Base-by-base conservation (phyloP, 1,140 invertebrate species). In the Anastrepha ludens region DNA sequence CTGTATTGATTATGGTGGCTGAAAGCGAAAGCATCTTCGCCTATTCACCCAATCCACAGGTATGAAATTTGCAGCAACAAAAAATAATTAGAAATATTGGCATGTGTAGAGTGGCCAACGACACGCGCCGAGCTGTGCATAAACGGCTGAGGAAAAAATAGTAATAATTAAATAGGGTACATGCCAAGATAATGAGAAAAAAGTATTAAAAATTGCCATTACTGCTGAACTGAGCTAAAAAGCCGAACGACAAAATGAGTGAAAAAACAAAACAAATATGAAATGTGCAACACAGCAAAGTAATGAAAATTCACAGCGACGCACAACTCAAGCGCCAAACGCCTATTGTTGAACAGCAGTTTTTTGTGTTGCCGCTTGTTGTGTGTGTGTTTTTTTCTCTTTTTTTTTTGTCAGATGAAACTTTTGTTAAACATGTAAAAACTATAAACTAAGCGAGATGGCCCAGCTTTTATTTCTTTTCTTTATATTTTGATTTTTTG, bases 1-100 rank as follows among this genome's bases (percentile, higher is more conserved):
- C 55, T 55, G 47, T 81, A 81, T 20, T 81, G 74, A 55, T 81
- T n/a, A 58, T 81, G n/a, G 41, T 17, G 13, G 41, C 47, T 55
- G n/a, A 81, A 81, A 81, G 74, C 74, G 74, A 81, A 81, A 81
- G 74, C 74, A 13, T 47, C 0, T 7, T 55, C 20, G 55, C 15
- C 7, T n/a, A n/a, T 44, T 29, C 29, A 29, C 29, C 29, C 29
- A 29, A 29, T 29, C 29, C 29, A 29, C 15, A 70, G 70, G n/a
- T 20, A 20, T 5, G 29, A 7, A 29, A 67, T 62, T 62, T 62
- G 9, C 60, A 62, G 60, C 15, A 62, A n/a, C 4, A 39, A n/a
- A 47, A 47, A 74, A 47, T 44, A 74, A 17, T 39, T 47, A 44
- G 39, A 44, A 47, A 74, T 47, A 74, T 74, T 44, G 67, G 15